These are phyloP conservation scores for Notocelia uddmanniana DNA, from an alignment of 2,888 invertebrate species.

Conservation along the genomic window DNA sequence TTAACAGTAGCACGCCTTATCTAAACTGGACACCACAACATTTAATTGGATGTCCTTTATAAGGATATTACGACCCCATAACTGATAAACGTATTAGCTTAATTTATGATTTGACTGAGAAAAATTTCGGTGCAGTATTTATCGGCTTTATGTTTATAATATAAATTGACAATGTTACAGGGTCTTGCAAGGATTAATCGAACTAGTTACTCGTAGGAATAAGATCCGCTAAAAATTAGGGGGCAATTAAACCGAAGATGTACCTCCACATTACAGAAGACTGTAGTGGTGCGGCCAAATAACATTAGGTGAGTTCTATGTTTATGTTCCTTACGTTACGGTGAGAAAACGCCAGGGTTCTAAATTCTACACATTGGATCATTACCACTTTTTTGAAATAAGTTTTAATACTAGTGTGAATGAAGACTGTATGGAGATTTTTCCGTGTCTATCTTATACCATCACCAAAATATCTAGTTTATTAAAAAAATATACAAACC, in stretches of 20 bases:
- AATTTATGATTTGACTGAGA: constrained; percentile 23
- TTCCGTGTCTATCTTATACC: background rate
- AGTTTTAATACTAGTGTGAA: background rate
- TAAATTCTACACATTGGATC: background rate
- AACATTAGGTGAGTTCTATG: background rate
- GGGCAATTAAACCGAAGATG: background rate
- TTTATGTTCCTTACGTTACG: no score
- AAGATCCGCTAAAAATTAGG: background rate
- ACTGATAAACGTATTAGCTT: constrained; percentile 35
- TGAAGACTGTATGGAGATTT: no score
- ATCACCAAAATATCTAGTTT: background rate
- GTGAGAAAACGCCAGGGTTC: no score
- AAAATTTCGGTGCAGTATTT: background rate
- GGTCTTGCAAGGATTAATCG: background rate
- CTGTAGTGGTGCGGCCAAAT: background rate
- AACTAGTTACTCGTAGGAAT: no score
- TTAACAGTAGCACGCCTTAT: constrained; percentile 64
- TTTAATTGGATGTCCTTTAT: constrained; percentile 46
- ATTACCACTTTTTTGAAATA: background rate
- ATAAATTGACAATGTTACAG: background rate
- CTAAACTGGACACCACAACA: constrained; percentile 52
- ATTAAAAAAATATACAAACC: background rate
- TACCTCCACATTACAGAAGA: background rate
- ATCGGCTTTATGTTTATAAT: background rate
- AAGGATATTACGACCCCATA: constrained; percentile 23